phyloP scores from a whole-genome alignment of 1,140 invertebrate genomes.

The Hetaerina americana region DNA sequence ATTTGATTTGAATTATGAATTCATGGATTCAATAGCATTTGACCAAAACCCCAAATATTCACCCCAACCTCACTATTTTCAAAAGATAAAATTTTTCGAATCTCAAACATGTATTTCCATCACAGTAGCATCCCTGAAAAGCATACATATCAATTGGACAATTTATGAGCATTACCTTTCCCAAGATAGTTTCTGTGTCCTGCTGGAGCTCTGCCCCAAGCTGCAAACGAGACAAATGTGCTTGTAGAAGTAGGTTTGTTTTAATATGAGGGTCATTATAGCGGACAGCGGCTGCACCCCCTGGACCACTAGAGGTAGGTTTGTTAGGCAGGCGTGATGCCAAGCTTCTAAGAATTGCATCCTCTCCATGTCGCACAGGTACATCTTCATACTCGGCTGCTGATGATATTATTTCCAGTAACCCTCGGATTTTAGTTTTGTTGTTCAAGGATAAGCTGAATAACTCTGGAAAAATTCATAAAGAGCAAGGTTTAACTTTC shows the following conservation, averaged over 20 bases:
- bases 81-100: too few species aligned
- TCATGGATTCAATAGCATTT: too few species aligned
- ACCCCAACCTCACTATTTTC: too few species aligned
- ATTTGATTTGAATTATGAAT: too few species aligned
- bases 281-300: constrained; percentile 32
- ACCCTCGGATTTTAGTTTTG: constrained; percentile 93
- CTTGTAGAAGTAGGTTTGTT: constrained; percentile 89
- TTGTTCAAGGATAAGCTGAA: constrained; percentile 93
- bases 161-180: too few species aligned
- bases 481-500: neutral
- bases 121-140: too few species aligned
- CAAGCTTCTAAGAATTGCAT: constrained; percentile 72
- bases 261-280: constrained; percentile 97
- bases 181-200: constrained; percentile 84
- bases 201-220: constrained; percentile 91
- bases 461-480: constrained; percentile 51
- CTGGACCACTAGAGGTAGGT: constrained; percentile 32
- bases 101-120: too few species aligned
- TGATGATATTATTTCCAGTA: constrained; percentile 95
- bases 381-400: constrained; percentile 94
- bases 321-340: constrained; percentile 67
- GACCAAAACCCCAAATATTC: too few species aligned
- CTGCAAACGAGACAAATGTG: constrained; percentile 88
- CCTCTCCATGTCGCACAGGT: constrained; percentile 90
- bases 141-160: too few species aligned